phyloP scores from a whole-genome alignment of 2,113 vertebrate species.

The Colaptes auratus region DNA sequence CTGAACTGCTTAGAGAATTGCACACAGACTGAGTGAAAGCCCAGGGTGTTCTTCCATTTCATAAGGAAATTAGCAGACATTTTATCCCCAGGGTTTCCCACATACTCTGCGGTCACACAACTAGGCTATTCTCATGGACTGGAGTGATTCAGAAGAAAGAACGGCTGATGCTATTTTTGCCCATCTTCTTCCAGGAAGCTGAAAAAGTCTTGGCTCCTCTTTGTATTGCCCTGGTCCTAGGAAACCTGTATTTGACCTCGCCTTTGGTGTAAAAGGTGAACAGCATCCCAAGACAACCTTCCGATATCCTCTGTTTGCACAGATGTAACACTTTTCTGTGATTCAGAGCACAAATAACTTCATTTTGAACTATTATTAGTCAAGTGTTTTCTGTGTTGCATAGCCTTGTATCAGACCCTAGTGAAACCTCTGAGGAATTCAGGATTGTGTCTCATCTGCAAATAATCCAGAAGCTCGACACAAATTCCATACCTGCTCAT shows the following conservation, averaged over 20 bases:
- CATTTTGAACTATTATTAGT: background rate
- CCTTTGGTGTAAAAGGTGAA: background rate
- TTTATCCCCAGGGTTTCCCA: background rate
- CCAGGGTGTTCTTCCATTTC: background rate
- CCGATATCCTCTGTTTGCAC: background rate
- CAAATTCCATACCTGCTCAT: background rate
- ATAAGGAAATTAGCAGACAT: background rate
- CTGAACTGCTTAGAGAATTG: background rate
- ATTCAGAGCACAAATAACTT: background rate
- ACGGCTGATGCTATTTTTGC: background rate
- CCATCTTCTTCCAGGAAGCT: background rate
- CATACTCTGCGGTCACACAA: rapidly evolving
- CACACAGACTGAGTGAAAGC: background rate
- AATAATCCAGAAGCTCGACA: background rate
- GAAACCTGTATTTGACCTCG: background rate
- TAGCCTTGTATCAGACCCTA: background rate
- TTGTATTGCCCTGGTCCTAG: background rate
- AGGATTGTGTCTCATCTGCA: background rate
- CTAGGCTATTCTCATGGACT: background rate
- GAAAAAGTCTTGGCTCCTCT: background rate
- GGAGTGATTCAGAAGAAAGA: background rate
- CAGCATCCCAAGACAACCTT: background rate
- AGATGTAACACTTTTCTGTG: background rate
- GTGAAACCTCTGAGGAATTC: background rate
- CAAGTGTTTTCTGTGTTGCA: background rate